Percentiles rank a stretch among this genome's conserved stretches.
phyloP scores from a whole-genome alignment of 2,113 vertebrate species.

The Myiozetetes cayanensis region DNA sequence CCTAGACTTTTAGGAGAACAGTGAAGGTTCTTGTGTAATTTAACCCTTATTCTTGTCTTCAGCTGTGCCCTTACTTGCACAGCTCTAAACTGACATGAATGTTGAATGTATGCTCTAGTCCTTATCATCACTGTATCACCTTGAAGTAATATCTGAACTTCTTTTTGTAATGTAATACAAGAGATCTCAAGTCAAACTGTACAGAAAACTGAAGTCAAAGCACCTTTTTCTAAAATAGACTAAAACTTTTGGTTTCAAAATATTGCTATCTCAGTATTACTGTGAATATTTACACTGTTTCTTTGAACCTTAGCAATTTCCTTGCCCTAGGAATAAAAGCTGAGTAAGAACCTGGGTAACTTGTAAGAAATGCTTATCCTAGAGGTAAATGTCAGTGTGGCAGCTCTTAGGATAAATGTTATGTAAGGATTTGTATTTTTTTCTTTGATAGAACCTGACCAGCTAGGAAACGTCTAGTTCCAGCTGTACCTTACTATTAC shows the following conservation, averaged over 20 bases:
- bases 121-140: neutral
- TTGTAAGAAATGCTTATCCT: neutral
- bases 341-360: neutral
- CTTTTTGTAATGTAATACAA: neutral
- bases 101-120: fast-evolving
- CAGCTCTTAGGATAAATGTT: neutral
- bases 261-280: neutral
- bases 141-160: neutral
- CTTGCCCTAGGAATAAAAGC: neutral
- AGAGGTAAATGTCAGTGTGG: neutral
- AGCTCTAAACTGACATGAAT: neutral
- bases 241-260: neutral
- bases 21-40: neutral
- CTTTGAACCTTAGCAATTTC: neutral
- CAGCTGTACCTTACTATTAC: neutral
- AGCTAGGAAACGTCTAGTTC: neutral
- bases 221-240: neutral
- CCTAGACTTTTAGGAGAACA: neutral
- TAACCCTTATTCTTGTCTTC: neutral
- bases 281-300: neutral
- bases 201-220: neutral
- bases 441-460: neutral
- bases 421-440: neutral
- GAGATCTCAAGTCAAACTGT: neutral
- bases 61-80: neutral